Conservation (phyloP, 2,888 invertebrate genomes). For the Protonemura montana region DNA sequence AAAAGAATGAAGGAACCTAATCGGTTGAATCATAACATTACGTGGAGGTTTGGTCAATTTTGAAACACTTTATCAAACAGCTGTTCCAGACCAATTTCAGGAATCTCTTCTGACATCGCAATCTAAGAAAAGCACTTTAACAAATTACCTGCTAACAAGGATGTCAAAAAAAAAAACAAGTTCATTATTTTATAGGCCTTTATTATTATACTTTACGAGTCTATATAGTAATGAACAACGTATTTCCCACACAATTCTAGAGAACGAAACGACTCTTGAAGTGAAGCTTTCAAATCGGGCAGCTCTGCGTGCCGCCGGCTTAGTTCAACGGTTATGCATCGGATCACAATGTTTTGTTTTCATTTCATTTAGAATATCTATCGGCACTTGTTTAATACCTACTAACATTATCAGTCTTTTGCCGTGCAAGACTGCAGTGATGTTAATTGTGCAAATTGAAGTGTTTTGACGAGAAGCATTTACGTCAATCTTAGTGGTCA, state of each 20-base stretch:
- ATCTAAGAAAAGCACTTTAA: no score
- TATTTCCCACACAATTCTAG: background rate
- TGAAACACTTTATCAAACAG: no score
- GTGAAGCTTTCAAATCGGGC: no score
- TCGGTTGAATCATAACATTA: no score
- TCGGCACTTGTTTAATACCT: constrained; percentile 5
- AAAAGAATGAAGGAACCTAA: no score
- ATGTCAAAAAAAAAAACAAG: no score
- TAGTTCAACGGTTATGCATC: background rate
- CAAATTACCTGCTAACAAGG: no score
- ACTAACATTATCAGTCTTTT: constrained; percentile 12
- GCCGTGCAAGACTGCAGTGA: background rate
- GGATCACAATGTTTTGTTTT: background rate
- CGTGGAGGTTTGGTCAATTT: no score
- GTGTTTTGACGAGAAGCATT: background rate
- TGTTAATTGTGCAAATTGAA: background rate
- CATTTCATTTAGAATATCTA: background rate
- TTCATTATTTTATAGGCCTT: background rate
- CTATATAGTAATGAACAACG: background rate
- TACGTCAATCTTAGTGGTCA: background rate
- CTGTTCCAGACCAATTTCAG: no score
- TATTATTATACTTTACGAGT: background rate
- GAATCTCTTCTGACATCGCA: no score
- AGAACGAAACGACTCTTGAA: no score
- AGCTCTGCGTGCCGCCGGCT: no score